A percentile compares a stretch with the other conserved stretches of the same genome.
phyloP scores from a whole-genome alignment of 1,140 invertebrate genomes.

The Ericerus pela region DNA sequence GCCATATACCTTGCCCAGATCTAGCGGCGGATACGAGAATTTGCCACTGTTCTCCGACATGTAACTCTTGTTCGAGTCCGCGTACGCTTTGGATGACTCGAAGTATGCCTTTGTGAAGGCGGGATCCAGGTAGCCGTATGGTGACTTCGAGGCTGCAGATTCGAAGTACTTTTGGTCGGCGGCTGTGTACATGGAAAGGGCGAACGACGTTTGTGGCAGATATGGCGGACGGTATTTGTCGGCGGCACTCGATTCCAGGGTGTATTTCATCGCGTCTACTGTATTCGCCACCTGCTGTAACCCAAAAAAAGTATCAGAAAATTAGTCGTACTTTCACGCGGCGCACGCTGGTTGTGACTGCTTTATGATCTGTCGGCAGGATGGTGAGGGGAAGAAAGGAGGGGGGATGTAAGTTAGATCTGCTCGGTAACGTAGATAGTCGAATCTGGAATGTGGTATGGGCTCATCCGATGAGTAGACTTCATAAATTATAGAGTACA shows the following conservation, averaged over 20 bases:
- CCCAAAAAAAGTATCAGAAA: conserved; percentile 13
- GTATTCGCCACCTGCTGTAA: conserved; percentile 46
- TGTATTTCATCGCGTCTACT: conserved; percentile 64
- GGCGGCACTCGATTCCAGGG: conserved; percentile 43
- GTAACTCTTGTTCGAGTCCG: conserved; percentile 30
- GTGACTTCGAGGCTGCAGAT: conserved; percentile 13
- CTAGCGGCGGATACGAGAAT: conserved; percentile 33
- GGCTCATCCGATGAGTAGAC: too few species aligned
- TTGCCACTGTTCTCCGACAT: conserved; percentile 33
- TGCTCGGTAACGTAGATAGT: too few species aligned
- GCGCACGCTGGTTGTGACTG: too few species aligned
- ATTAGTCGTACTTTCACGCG: conserved; percentile 2
- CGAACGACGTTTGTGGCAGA: conserved; percentile 42
- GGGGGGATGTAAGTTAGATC: too few species aligned
- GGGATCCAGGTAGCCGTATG: conserved; percentile 35
- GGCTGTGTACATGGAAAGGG: conserved; percentile 48
- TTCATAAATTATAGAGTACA: too few species aligned
- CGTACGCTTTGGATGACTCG: conserved; percentile 57
- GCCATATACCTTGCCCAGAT: conserved; percentile 51
- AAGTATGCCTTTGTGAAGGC: conserved; percentile 65
- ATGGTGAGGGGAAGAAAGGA: too few species aligned
- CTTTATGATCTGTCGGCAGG: too few species aligned
- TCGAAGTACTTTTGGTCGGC: conserved; percentile 35
- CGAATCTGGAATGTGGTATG: too few species aligned
- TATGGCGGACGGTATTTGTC: conserved; percentile 57